Evolutionary conservation across 2,888 invertebrate genomes (phyloP).

Genomic region (Mesochorus sp.): DNA sequence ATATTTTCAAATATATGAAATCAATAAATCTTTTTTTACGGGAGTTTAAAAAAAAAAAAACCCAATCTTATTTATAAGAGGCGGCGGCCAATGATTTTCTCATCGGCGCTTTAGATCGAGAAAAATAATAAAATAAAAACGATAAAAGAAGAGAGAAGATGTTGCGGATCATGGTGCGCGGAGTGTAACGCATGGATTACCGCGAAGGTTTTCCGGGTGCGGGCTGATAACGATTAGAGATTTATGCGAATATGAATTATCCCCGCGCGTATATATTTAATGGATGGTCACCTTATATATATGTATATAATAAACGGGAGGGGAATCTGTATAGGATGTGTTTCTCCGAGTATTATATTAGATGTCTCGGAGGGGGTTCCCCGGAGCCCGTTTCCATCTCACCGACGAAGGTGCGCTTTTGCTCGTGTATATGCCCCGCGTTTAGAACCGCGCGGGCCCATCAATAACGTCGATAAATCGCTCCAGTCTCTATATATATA

Average conservation of each 20-base stretch:
- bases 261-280: slow-evolving; percentile 21
- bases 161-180: neutral
- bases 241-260: slow-evolving; percentile 55
- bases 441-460: slow-evolving; percentile 37
- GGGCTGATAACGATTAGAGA: slow-evolving; percentile 55
- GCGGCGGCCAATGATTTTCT: too few relatives aligned
- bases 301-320: slow-evolving; percentile 5
- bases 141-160: neutral
- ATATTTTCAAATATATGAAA: too few relatives aligned
- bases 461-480: slow-evolving; percentile 64
- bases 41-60: too few relatives aligned
- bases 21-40: too few relatives aligned
- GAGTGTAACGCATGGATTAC: slow-evolving; percentile 21
- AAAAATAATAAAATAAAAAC: too few relatives aligned
- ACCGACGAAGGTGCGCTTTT: slow-evolving; percentile 31
- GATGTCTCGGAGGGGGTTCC: slow-evolving; percentile 29
- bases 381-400: slow-evolving; percentile 50
- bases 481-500: slow-evolving; percentile 33
- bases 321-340: neutral
- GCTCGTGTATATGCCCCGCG: neutral
- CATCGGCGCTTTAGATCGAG: too few relatives aligned
- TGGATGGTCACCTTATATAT: neutral
- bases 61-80: too few relatives aligned
- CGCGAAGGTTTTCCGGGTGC: slow-evolving; percentile 42
- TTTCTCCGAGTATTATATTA: slow-evolving; percentile 40